Conservation (phyloP, 2,113 vertebrate genomes). For the Calidris pygmaea region DNA sequence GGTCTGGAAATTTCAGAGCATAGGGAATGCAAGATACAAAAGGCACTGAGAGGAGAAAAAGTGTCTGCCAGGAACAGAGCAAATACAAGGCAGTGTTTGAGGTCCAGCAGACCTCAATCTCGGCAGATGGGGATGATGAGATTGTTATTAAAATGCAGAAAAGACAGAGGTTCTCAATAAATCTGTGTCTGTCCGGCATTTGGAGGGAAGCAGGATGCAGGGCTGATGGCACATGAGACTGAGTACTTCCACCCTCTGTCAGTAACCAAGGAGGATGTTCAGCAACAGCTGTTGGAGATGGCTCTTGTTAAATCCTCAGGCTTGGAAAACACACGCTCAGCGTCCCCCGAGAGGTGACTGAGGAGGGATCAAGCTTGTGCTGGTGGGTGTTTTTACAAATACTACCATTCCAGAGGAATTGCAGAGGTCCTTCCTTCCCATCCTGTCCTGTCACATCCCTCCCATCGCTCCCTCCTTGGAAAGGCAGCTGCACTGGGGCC, state of each 20-base stretch:
- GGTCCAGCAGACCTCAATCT: not conserved
- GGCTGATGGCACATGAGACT: not conserved
- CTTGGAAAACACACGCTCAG: not conserved
- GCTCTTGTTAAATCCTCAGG: not conserved
- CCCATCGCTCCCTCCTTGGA: rapidly evolving
- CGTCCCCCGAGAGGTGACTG: not conserved
- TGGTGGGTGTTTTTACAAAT: not conserved
- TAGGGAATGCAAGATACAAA: not conserved
- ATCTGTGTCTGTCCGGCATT: not conserved
- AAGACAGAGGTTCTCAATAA: slow-evolving; percentile 1
- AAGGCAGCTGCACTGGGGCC: not conserved
- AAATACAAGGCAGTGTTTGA: not conserved
- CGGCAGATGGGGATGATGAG: not conserved
- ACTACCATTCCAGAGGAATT: not conserved
- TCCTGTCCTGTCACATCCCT: not conserved
- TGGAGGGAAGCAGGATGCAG: slow-evolving; percentile 13
- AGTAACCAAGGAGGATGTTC: not conserved
- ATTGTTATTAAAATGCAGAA: slow-evolving; percentile 23
- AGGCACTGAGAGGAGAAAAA: not conserved
- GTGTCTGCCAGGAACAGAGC: not conserved
- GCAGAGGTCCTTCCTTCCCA: not conserved
- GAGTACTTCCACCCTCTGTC: not conserved
- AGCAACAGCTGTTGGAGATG: not conserved
- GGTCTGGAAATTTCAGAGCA: not conserved
- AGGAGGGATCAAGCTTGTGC: not conserved